phyloP scores from a whole-genome alignment of 2,113 vertebrate species.

The Labeo rohita region DNA sequence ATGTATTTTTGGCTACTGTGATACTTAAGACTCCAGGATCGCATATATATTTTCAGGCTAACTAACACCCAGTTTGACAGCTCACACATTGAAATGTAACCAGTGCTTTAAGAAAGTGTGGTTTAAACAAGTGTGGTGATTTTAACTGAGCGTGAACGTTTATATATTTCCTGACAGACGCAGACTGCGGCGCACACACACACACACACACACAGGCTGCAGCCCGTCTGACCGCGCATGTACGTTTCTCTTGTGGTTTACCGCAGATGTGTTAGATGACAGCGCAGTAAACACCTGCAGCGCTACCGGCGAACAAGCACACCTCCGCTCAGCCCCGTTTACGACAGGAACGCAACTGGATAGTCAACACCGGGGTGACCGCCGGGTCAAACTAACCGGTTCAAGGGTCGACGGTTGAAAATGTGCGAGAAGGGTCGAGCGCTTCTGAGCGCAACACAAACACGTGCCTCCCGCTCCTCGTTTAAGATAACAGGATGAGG shows the following conservation, averaged over 20 bases:
- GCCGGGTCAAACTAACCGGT: not conserved
- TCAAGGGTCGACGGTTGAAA: not conserved
- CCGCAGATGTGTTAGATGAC: conserved; percentile 73
- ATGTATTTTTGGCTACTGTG: no score
- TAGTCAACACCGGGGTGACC: not conserved
- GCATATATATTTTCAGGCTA: no score
- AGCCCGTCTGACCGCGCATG: conserved; percentile 46
- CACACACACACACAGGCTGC: no score
- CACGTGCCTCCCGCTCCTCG: not conserved
- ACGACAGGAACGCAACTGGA: not conserved
- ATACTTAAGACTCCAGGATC: no score
- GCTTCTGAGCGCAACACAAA: not conserved
- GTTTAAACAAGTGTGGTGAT: no score
- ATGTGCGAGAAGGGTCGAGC: no score
- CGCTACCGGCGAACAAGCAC: not conserved
- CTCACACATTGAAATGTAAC: no score
- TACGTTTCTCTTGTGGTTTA: conserved; percentile 68
- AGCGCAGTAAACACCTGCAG: conserved; percentile 56
- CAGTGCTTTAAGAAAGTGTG: no score
- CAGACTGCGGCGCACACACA: conserved; percentile 35
- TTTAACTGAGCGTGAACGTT: no score
- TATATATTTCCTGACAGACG: not conserved
- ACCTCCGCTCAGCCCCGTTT: conserved; percentile 1
- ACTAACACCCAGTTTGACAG: no score
- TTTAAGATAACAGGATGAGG: conserved; percentile 47